Conservation (phyloP, 2,888 invertebrate genomes). For the Apamea sordens region DNA sequence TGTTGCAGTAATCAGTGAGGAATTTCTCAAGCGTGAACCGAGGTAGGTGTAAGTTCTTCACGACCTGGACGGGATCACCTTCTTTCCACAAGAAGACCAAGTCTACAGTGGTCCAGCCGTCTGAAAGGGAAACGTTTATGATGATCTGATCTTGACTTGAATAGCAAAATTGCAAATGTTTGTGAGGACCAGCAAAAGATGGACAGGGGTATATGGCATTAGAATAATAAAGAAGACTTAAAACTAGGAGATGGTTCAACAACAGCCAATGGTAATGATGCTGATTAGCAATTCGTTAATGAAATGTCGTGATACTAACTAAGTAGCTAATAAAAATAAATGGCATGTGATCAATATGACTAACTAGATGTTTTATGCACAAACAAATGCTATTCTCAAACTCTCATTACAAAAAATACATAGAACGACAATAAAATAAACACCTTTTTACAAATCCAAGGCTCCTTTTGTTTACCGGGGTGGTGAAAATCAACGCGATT, state of each 20-base stretch:
- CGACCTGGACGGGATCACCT: constrained; percentile 98
- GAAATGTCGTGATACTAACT: constrained; percentile 26
- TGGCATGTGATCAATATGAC: constrained; percentile 6
- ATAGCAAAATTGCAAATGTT: background rate
- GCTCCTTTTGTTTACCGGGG: constrained; percentile 48
- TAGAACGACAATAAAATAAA: constrained; percentile 48
- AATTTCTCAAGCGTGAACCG: constrained; percentile 98
- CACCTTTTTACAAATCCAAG: constrained; percentile 51
- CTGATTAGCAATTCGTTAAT: constrained; percentile 33
- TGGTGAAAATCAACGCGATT: constrained; percentile 37
- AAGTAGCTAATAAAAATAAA: constrained; percentile 27
- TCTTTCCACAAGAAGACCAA: constrained; percentile 99
- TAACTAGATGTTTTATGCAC: constrained; percentile 27
- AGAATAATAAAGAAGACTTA: constrained; percentile 31
- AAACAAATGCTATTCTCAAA: constrained; percentile 11
- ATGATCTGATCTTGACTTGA: constrained; percentile 7
- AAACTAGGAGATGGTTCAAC: constrained; percentile 21
- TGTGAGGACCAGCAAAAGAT: constrained; percentile 8
- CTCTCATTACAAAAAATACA: constrained; percentile 28
- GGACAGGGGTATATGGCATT: background rate
- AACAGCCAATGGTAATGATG: constrained; percentile 20
- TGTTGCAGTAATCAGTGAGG: constrained; percentile 98
- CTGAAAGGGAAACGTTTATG: constrained; percentile 86
- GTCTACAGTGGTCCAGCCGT: constrained; percentile 99
- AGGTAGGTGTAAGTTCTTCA: constrained; percentile 97